Evolutionary conservation across 2,113 vertebrate genomes (phyloP), one percentile per base, ranked within the genome.

Genomic region (Corvus hawaiiensis): DNA sequence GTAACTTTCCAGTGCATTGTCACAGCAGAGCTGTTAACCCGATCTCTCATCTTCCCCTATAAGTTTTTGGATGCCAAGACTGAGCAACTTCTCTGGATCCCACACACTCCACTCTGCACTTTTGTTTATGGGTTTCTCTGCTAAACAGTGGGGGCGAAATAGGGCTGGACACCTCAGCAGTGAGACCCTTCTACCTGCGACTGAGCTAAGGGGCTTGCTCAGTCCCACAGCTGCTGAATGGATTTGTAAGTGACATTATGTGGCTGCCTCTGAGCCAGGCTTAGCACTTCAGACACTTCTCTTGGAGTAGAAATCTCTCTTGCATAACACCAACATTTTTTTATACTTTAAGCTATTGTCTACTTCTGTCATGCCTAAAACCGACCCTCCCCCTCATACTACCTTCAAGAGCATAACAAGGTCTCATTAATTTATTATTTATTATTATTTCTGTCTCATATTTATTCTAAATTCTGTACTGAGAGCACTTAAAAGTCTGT

Each of bases 1-100:
- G 39, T 10, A 26, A 49, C 20, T 33, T 9, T 27, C 19, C 43
- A 52, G 3, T 4, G 11, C 41, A 13, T 16, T 33, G 27, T 33
- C 68, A 76, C 49, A 85, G 61, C 66, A 81, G 46, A 74, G 15
- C 32, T 44, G 11, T 17, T 67, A n/a, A n/a, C 43, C 37, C 7
- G 16, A 2, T 10, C n/a, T 28, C n/a, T 10, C 19, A 46, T 23
- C 19, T 43, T 59, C 33, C 32, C 23, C 11, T 15, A 0, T 2
- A 69, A 3, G 7, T 23, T 64, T 64, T 30, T 3, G 3, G 21
- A 22, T 49, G 33, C 18, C 16, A 21, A 77, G 33, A 44, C 14
- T 27, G 7, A 82, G 7, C 10, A 74, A 48, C 4, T 6, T 73
- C 37, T 48, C 35, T 13, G 54, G 14, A 43, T 13, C 2, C 1